Conservation (phyloP, 2,113 vertebrate species). For the sheep (Ovis aries) region DNA sequence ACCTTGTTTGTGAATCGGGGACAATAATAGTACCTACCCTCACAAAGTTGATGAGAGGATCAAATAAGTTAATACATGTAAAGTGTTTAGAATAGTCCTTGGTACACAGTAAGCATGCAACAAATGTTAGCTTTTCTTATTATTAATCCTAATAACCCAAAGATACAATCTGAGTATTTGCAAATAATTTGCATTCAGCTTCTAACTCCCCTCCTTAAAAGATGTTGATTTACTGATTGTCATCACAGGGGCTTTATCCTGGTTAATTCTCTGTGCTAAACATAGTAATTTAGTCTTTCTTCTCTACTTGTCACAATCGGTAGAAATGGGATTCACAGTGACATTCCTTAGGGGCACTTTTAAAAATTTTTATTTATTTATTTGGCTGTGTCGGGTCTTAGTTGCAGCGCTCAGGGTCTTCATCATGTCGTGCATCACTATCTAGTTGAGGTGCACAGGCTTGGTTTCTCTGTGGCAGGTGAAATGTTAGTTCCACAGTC, state of each 20-base stretch:
- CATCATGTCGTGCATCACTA: background rate
- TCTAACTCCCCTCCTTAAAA: background rate
- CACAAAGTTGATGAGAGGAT: background rate
- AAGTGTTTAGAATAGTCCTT: background rate
- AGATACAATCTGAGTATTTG: background rate
- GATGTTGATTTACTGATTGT: background rate
- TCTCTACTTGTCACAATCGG: background rate
- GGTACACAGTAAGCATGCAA: background rate
- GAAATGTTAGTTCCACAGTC: background rate
- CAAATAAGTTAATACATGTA: background rate
- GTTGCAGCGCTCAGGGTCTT: background rate
- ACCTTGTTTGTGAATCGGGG: background rate
- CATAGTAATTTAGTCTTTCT: background rate
- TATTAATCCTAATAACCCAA: background rate
- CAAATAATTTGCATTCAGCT: background rate
- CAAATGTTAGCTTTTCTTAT: background rate
- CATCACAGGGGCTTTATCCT: background rate
- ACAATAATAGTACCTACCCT: background rate
- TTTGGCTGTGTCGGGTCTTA: background rate
- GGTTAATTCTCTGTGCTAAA: background rate
- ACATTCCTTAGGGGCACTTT: background rate
- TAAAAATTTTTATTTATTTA: background rate
- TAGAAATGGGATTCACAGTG: background rate
- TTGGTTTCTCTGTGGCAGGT: background rate
- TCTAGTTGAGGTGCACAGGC: background rate